Evolutionary conservation across 2,797 vertebrate genomes (phyloP).

Genomic region (Coreius guichenoti): DNA sequence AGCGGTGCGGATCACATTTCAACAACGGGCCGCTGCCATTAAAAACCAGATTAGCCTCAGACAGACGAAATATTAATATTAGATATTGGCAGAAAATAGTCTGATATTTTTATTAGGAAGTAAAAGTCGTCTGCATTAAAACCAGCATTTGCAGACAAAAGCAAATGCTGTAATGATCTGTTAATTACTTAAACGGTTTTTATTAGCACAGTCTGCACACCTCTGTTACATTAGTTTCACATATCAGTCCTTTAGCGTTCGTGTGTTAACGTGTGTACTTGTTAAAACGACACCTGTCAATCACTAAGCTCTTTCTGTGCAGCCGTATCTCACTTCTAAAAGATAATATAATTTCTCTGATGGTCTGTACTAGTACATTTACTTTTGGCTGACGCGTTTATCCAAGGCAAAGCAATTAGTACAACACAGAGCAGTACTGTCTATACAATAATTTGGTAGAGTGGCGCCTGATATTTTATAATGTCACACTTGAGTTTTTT

Average conservation of each 20-base stretch:
- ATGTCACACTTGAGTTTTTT: background rate
- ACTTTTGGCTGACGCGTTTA: background rate
- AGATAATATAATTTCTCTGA: background rate
- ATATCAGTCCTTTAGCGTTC: background rate
- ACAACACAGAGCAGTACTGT: background rate
- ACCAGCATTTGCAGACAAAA: background rate
- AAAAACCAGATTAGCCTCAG: background rate
- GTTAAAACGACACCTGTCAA: conserved; percentile 13
- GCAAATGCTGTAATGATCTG: background rate
- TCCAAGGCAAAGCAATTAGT: background rate
- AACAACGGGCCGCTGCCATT: conserved; percentile 32
- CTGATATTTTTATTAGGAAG: background rate
- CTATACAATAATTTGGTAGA: background rate
- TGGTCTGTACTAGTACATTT: background rate
- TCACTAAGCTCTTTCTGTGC: conserved; percentile 17
- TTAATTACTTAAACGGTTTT: background rate
- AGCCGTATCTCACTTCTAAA: background rate
- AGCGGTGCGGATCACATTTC: conserved; percentile 57
- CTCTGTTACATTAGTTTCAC: background rate
- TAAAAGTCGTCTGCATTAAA: background rate
- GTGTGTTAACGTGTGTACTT: too few species aligned
- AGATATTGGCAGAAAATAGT: background rate
- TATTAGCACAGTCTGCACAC: background rate
- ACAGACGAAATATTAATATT: background rate
- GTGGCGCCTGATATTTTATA: background rate